Percentiles rank a stretch among this genome's conserved stretches.
Conservation (phyloP, 2,113 vertebrate genomes). For the Platycercus adscitus region DNA sequence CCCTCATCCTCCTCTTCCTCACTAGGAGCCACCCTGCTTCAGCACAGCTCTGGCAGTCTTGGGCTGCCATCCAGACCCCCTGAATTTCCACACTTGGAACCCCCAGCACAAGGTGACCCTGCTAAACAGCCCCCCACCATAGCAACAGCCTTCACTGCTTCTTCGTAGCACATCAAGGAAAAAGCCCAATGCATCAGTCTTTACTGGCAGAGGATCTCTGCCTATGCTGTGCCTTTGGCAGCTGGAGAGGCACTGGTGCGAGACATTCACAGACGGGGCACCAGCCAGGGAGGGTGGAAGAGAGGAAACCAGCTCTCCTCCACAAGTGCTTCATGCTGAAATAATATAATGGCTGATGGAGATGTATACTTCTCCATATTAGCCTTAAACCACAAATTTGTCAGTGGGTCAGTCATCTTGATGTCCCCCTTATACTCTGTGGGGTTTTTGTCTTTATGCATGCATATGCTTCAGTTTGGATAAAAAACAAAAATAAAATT, state of each 20-base stretch:
- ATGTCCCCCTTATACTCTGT: background rate
- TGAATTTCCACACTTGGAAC: background rate
- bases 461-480: background rate
- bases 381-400: background rate
- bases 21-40: background rate
- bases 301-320: background rate
- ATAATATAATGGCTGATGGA: background rate
- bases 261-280: fast-evolving
- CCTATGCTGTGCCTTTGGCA: fast-evolving
- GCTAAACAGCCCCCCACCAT: background rate
- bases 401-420: background rate
- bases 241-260: background rate
- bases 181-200: fast-evolving
- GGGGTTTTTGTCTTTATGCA: background rate
- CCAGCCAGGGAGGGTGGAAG: fast-evolving
- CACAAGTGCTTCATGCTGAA: background rate
- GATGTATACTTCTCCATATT: background rate
- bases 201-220: background rate
- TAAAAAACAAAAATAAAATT: background rate
- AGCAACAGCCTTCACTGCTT: background rate
- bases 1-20: background rate
- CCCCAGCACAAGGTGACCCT: fast-evolving
- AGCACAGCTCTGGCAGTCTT: fast-evolving
- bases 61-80: background rate
- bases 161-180: background rate